phyloP scores from a whole-genome alignment of 2,888 invertebrate genomes.

The Zhengitettix transpicula region DNA sequence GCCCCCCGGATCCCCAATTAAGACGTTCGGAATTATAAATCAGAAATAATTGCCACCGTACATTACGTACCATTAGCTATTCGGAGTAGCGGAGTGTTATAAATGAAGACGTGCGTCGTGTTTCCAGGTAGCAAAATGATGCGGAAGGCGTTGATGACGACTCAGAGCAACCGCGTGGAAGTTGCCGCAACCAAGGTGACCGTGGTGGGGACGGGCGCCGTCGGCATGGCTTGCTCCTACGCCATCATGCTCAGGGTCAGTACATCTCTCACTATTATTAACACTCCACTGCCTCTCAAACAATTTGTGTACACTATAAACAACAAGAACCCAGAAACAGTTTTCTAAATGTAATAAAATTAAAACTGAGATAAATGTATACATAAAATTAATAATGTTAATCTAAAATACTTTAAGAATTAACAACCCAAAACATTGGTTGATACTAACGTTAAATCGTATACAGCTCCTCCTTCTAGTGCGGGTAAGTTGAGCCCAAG shows the following conservation, averaged over 20 bases:
- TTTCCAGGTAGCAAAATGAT: not conserved
- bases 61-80: not conserved
- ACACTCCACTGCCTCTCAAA: too few relatives aligned
- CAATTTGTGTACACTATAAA: too few relatives aligned
- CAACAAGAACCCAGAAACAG: too few relatives aligned
- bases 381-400: too few relatives aligned
- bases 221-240: constrained; percentile 38
- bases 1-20: not conserved
- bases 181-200: constrained; percentile 56
- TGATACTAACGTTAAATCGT: too few relatives aligned
- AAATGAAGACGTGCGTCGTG: not conserved
- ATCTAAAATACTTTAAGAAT: too few relatives aligned
- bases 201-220: constrained; percentile 58
- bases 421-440: too few relatives aligned
- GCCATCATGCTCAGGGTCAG: constrained; percentile 33
- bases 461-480: too few relatives aligned
- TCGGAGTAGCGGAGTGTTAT: not conserved
- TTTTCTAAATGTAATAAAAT: too few relatives aligned
- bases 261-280: not conserved
- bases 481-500: too few relatives aligned
- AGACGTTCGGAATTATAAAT: constrained; percentile 1
- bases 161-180: not conserved
- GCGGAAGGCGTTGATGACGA: constrained; percentile 4
- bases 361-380: too few relatives aligned
- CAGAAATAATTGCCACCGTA: not conserved